phyloP scores from a whole-genome alignment of 2,113 vertebrate genomes.

The Noturus placidus region DNA sequence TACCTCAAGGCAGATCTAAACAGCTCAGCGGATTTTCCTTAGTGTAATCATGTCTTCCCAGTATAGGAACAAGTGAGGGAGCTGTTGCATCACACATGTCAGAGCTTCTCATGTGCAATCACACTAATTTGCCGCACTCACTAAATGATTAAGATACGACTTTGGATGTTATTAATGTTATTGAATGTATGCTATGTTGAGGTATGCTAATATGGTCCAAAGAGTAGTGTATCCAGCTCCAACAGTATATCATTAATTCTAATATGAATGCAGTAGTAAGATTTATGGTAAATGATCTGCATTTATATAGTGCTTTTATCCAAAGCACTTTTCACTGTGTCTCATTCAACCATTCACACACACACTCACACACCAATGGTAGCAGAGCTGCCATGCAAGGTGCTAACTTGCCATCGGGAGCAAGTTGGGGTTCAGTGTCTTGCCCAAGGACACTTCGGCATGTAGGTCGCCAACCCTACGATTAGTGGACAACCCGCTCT shows the following conservation, averaged over 20 bases:
- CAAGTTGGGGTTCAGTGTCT: too few relatives aligned
- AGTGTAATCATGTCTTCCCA: neutral
- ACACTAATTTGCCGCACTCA: neutral
- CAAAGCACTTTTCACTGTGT: too few relatives aligned
- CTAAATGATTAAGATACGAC: neutral
- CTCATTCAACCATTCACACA: too few relatives aligned
- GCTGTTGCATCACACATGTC: conserved; percentile 7
- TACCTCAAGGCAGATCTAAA: neutral
- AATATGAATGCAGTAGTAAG: neutral
- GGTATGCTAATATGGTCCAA: neutral
- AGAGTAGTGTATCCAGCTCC: neutral
- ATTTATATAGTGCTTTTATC: too few relatives aligned
- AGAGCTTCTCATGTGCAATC: neutral
- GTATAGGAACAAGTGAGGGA: conserved; percentile 25
- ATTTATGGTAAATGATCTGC: too few relatives aligned
- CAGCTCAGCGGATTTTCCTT: neutral
- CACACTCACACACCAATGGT: too few relatives aligned
- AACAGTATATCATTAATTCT: neutral
- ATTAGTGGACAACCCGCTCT: too few relatives aligned
- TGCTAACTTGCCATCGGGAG: too few relatives aligned
- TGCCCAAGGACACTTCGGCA: too few relatives aligned
- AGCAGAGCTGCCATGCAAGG: too few relatives aligned
- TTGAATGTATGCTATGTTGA: neutral
- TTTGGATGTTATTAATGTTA: neutral
- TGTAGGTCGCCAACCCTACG: too few relatives aligned